phyloP scores from a whole-genome alignment of 2,888 invertebrate species.

The Spilarctia lutea region DNA sequence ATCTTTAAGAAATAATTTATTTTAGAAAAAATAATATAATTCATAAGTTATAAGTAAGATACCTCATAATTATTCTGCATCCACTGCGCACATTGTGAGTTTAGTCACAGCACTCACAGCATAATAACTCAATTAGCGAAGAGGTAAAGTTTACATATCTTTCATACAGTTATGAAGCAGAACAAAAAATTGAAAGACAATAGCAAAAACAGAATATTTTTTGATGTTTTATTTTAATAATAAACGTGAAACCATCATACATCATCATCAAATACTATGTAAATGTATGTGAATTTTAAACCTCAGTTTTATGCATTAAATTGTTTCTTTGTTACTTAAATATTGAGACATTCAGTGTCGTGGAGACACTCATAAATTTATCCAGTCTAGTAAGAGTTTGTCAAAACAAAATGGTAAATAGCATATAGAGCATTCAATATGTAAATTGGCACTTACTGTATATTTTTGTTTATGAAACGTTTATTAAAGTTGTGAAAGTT shows the following conservation, averaged over 20 bases:
- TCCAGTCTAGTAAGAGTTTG: background rate
- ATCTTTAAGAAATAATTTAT: conserved; percentile 14
- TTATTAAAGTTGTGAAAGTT: background rate
- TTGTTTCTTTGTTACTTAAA: background rate
- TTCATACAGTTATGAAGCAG: background rate
- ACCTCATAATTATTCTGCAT: background rate
- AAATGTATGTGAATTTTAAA: background rate
- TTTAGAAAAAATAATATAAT: conserved; percentile 4
- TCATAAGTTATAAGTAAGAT: background rate
- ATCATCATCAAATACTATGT: too few relatives aligned
- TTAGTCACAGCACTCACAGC: background rate
- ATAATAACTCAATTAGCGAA: background rate
- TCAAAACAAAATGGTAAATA: background rate
- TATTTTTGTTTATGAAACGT: background rate
- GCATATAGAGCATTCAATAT: background rate
- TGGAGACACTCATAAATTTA: background rate
- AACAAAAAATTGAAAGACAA: too few relatives aligned
- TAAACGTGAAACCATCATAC: too few relatives aligned
- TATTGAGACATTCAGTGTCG: background rate
- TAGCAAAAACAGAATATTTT: too few relatives aligned
- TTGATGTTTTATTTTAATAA: too few relatives aligned
- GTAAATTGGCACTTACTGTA: background rate
- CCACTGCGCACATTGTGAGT: background rate
- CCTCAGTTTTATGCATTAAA: background rate
- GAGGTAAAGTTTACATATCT: background rate